Percentiles rank a stretch among this genome's conserved stretches.
Evolutionary conservation across 2,888 invertebrate genomes (phyloP).

Genomic region (Allygus modestus): DNA sequence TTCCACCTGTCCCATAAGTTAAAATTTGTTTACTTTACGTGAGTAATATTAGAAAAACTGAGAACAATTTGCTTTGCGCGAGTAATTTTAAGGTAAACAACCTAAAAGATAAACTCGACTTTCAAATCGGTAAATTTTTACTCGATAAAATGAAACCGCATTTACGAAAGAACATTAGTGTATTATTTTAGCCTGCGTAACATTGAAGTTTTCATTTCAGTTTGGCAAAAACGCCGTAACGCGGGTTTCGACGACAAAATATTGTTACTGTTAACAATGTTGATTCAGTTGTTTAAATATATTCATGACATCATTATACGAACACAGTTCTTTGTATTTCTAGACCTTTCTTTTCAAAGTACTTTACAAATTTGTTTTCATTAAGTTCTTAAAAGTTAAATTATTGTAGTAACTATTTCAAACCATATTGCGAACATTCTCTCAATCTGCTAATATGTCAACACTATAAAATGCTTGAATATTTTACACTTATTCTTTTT

Average conservation of each 20-base stretch:
- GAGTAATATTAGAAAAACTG: too few relatives aligned
- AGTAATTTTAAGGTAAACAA: background rate
- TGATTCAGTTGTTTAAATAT: slow-evolving; percentile 20
- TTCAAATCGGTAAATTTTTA: background rate
- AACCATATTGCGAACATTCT: too few relatives aligned
- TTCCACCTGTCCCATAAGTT: too few relatives aligned
- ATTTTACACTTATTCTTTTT: too few relatives aligned
- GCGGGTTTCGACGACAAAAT: background rate
- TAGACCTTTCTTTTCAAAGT: background rate
- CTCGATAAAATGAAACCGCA: background rate
- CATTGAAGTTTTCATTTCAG: slow-evolving; percentile 5
- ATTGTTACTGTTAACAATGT: slow-evolving; percentile 11
- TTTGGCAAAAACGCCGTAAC: background rate
- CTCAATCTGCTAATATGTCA: too few relatives aligned
- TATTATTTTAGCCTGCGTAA: slow-evolving; percentile 11
- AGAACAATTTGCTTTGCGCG: too few relatives aligned
- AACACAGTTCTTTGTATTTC: background rate
- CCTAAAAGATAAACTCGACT: background rate
- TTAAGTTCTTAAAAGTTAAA: background rate
- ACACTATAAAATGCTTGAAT: too few relatives aligned
- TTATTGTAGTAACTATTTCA: too few relatives aligned
- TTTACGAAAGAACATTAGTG: background rate
- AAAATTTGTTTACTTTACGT: too few relatives aligned
- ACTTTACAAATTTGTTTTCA: background rate
- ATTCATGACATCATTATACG: background rate